A percentile compares a stretch with the other conserved stretches of the same genome.
Evolutionary conservation across 2,797 vertebrate genomes (phyloP).

Genomic region (Coccyzus lansbergi): DNA sequence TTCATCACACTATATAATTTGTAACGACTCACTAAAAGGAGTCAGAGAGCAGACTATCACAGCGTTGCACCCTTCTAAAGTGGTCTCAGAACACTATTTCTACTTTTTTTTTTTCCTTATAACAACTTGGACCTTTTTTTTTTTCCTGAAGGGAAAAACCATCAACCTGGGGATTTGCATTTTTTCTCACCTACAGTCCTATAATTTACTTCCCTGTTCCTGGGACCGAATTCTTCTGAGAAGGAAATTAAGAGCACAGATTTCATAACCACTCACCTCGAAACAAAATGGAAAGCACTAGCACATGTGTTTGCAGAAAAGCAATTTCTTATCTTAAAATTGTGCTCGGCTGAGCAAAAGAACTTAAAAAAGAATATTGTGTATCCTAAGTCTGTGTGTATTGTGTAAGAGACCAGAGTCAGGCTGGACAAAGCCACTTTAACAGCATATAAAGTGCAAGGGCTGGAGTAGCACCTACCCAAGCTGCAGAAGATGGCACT

Average conservation of each 20-base stretch:
- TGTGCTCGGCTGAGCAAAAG: constrained; percentile 67
- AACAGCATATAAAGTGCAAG: not conserved
- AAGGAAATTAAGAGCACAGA: constrained; percentile 55
- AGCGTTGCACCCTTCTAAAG: not conserved
- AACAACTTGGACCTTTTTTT: not conserved
- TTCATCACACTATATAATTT: not conserved
- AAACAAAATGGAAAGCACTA: constrained; percentile 53
- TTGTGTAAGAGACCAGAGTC: not conserved
- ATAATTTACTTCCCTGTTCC: constrained; percentile 46
- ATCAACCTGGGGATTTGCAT: constrained; percentile 10
- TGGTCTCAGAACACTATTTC: not conserved
- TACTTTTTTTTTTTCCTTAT: not conserved
- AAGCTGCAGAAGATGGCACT: not conserved
- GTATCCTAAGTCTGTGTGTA: not conserved
- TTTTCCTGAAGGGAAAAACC: not conserved
- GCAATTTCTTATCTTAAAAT: constrained; percentile 30
- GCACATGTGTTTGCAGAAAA: constrained; percentile 24
- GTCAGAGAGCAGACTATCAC: not conserved
- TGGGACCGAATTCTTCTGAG: constrained; percentile 31
- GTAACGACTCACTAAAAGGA: not conserved
- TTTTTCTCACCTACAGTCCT: constrained; percentile 23
- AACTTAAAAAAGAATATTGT: constrained; percentile 68
- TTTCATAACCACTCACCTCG: constrained; percentile 53
- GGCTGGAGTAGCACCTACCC: not conserved
- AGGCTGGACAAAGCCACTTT: not conserved